Base-by-base conservation (phyloP, 2,113 vertebrate genomes). In the Peucedramus taeniatus region DNA sequence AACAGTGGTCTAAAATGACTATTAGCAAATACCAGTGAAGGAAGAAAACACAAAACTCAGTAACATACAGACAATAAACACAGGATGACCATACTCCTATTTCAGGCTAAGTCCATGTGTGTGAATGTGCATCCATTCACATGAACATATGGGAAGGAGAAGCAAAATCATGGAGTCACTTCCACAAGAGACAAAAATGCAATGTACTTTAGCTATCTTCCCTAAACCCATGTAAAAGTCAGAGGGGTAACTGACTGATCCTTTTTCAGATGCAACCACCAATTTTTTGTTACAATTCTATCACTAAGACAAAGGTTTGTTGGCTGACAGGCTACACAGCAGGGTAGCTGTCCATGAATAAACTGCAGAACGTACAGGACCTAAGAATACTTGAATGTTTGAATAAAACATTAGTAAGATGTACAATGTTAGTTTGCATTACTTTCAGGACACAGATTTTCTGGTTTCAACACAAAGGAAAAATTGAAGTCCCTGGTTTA, bases 121-220 rank as follows among this genome's bases (percentile, higher is more conserved):
- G 20, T n/a, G 12, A 54, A 45, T 4, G 7, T 20, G 49, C 4
- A 6, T 9, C 6, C 18, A 56, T 19, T 78, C 37, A n/a, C 27
- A 24, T 0, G 2, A 10, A 66, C 57, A 26, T 3, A 15, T 4
- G 30, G 1, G 8, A 82, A 79, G 26, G 13, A 70, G 23, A 3
- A 15, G 27, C 4, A 71, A 87, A 87, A 64, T 37, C 40, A 72
- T 1, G 7, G 10, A 10, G 27, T 47, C 21, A n/a, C 19, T 68
- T 51, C 45, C 1, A 2, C 15, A 63, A 50, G 24, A 90, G 35
- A 59, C 33, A 86, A 49, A 18, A 88, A 61, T 2, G 11, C n/a
- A 24, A 66, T 5, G 39, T 42, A 69, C 66, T 60, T 56, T 30
- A 69, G 7, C 30, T 47, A 6, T 17, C 30, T 66, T 64, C 20